Evolutionary conservation across 2,113 vertebrate genomes (phyloP).

Genomic region (Microtus pennsylvanicus): DNA sequence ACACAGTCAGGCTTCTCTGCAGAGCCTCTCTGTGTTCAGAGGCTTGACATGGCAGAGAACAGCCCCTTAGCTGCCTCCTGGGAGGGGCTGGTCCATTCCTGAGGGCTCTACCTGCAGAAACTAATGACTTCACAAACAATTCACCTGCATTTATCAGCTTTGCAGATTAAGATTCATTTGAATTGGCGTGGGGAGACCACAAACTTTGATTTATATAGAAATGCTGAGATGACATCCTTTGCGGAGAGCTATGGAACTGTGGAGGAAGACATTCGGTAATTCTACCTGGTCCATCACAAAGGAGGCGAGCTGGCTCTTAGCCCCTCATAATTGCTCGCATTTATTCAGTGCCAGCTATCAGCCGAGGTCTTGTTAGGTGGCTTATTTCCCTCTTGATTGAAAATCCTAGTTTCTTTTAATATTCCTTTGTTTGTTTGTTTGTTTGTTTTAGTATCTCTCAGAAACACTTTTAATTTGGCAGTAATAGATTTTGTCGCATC

Average conservation of each 20-base stretch:
- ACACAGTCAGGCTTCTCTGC: background rate
- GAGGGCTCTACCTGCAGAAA: background rate
- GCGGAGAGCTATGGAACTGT: background rate
- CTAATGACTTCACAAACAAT: background rate
- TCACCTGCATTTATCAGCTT: background rate
- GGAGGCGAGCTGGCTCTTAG: background rate
- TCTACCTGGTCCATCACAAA: background rate
- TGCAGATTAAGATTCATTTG: background rate
- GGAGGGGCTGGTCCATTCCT: background rate
- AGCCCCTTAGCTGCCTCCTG: background rate
- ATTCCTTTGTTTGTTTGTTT: background rate
- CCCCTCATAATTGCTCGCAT: background rate
- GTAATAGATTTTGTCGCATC: background rate
- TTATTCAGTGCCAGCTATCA: background rate
- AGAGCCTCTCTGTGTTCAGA: background rate
- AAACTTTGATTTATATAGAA: too few relatives aligned
- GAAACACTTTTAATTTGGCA: slow-evolving; percentile 41
- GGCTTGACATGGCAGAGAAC: background rate
- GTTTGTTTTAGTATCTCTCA: background rate
- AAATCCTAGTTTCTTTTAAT: slow-evolving; percentile 30
- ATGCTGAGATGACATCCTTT: background rate
- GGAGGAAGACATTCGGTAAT: background rate
- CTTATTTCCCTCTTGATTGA: background rate
- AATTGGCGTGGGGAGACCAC: too few relatives aligned
- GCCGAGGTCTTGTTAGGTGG: background rate